Conservation (phyloP, 37 sponge, comb jelly and placozoan genomes). For the Beroe forskalii region DNA sequence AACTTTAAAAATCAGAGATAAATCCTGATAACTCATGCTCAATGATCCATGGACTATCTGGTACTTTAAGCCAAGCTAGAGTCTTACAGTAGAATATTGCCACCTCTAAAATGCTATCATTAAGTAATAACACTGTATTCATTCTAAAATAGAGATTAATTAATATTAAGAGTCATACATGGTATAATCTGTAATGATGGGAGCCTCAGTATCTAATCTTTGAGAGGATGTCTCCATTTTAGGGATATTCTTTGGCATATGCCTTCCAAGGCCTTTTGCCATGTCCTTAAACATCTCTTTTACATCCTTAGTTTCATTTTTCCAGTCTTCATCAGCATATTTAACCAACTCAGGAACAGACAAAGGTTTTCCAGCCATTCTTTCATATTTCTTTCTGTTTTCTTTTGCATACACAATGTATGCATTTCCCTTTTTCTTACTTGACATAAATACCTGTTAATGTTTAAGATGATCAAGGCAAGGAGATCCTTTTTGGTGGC, state of each 20-base stretch:
- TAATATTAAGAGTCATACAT: neutral
- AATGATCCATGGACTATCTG: too few relatives aligned
- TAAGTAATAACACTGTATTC: neutral
- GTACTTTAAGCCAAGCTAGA: too few relatives aligned
- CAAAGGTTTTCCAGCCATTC: neutral
- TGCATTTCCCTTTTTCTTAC: neutral
- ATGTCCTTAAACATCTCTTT: neutral
- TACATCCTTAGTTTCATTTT: neutral
- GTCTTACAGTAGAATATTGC: too few relatives aligned
- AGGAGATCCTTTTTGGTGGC: too few relatives aligned
- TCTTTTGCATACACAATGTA: slow-evolving; percentile 21
- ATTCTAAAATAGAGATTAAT: neutral
- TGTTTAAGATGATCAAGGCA: too few relatives aligned
- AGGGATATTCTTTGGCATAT: neutral
- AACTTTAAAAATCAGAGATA: too few relatives aligned
- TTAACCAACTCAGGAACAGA: neutral
- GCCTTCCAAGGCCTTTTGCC: neutral
- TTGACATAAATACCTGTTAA: neutral
- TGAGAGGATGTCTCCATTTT: slow-evolving; percentile 42
- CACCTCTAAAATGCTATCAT: neutral
- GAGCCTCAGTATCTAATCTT: slow-evolving; percentile 38
- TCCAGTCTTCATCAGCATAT: slow-evolving; percentile 1
- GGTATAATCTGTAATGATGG: neutral
- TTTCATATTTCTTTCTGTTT: slow-evolving; percentile 33
- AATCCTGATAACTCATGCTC: too few relatives aligned